phyloP scores from a whole-genome alignment of 2,888 invertebrate species.

The Drosophila glabriapex region DNA sequence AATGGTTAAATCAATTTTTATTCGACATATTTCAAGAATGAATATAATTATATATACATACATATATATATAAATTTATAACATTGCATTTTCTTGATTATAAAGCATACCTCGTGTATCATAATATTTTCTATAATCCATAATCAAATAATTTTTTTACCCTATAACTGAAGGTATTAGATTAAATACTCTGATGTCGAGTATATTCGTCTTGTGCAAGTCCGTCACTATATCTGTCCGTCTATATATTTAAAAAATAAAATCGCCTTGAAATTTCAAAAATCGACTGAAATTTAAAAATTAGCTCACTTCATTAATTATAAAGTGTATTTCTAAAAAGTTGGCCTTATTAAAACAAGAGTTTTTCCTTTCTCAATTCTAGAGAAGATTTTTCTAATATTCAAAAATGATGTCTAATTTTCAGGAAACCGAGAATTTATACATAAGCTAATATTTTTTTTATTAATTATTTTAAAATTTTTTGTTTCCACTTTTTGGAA shows the following conservation, averaged over 20 bases:
- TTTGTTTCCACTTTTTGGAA: background rate
- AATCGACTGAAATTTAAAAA: background rate
- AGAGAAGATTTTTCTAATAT: background rate
- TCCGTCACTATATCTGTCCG: background rate
- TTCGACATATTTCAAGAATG: background rate
- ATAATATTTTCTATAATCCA: background rate
- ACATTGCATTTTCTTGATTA: background rate
- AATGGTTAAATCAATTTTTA: too few relatives aligned
- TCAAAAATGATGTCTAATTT: background rate
- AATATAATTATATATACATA: background rate
- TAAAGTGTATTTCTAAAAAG: background rate
- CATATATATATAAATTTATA: background rate
- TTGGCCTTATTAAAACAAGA: fast-evolving
- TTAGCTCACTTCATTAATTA: background rate
- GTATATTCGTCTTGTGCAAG: background rate
- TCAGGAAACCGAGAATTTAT: background rate
- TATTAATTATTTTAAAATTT: fast-evolving
- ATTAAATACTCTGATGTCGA: background rate
- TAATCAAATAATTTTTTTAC: background rate
- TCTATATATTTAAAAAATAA: background rate
- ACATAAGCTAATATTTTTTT: background rate
- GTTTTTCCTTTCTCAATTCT: background rate
- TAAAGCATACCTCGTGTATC: background rate
- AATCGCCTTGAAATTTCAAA: background rate
- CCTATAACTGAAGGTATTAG: background rate